Base-by-base conservation (phyloP, 2,797 vertebrate species). In the Lycodopsis pacificus region DNA sequence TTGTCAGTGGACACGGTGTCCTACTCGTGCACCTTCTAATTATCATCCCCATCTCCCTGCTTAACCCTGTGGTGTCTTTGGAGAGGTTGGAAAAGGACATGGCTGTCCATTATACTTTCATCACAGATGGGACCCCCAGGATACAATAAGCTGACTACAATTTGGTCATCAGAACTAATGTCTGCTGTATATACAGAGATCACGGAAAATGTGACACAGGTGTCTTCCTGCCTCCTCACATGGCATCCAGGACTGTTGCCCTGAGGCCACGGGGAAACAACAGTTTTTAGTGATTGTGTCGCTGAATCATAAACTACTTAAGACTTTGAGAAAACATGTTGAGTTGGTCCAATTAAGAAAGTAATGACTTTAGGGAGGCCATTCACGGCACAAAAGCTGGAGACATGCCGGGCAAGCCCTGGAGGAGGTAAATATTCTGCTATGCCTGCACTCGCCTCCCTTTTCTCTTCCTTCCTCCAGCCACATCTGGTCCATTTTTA, bases 221-320 rank as follows among this genome's bases (percentile, higher is more conserved):
- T 93, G 80, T 90, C 78, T 71, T 80, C 73, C 81, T 84, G 59
- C 71, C 84, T 79, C 36, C 79, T 86, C 88, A 90, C 77, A 87
- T 91, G 89, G 89, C 82, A 84, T 42, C 68, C 89, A 90, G 81
- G 69, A 85, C 85, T 38, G 65, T 78, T 19, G 15, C 80, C 89
- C 85, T 0, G 40, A 77, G 87, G 87, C 86, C 72, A 19, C 30
- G 36, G 73, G 78, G 77, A 90, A 88, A 88, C 56, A 65, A 81
- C 73, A 63, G 76, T 68, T 34, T 76, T 86, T 46, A n/a, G 70
- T 81, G 81, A 83, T 92, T 90, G 65, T 63, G 75, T 85, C 87
- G 87, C 79, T 63, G 73, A 91, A 92, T 91, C 84, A 87, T 94
- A 93, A 95, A 95, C 81, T 82, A 80, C 87, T 93, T 93, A 91